Base-by-base conservation (phyloP, 2,797 vertebrate species). In the Fundulus diaphanus region DNA sequence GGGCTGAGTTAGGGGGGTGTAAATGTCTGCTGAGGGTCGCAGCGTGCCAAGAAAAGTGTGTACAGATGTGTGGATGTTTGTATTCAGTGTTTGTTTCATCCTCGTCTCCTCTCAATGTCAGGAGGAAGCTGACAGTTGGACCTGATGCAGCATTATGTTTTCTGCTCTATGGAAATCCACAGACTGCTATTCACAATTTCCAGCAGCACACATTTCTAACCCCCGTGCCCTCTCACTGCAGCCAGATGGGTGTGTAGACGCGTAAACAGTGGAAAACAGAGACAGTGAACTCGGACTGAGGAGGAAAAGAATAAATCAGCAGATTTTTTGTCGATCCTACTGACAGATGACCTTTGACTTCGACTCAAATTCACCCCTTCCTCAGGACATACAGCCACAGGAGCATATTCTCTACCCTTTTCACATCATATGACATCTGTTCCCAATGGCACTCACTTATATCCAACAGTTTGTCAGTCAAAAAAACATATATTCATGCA, bases 121-220 rank as follows among this genome's bases (percentile, higher is more conserved):
- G 79, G 66, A 84, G 80, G 88, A 82, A 88, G 92, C 90, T 94
- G 93, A 93, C 92, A 91, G 86, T 81, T 75, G 88, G 71, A 74
- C 89, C 88, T 90, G 89, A 90, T 81, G 83, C 91, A 88, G 89
- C 88, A 85, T 76, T 88, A 86, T 89, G 77, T 82, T 90, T 81
- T 87, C 85, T 82, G 82, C 87, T 82, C 73, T 86, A 88, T 93
- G 89, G 82, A 92, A 90, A 92, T 92, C 56, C 72, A 66, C 71
- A 72, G 79, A 73, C 85, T 71, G 68, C 80, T 84, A 73, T 79
- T 81, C 77, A 83, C 78, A 75, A 77, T 76, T 84, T 69, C 79
- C 72, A 79, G 74, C 27, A 80, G 51, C 35, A 54, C 66, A 40
- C 76, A 72, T 69, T 69, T 76, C 82, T 84, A 57, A 79, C 79